Evolutionary conservation across 2,113 vertebrate species (phyloP), one percentile per base, ranked within the genome.

Genomic region (Poeciliopsis prolifica): DNA sequence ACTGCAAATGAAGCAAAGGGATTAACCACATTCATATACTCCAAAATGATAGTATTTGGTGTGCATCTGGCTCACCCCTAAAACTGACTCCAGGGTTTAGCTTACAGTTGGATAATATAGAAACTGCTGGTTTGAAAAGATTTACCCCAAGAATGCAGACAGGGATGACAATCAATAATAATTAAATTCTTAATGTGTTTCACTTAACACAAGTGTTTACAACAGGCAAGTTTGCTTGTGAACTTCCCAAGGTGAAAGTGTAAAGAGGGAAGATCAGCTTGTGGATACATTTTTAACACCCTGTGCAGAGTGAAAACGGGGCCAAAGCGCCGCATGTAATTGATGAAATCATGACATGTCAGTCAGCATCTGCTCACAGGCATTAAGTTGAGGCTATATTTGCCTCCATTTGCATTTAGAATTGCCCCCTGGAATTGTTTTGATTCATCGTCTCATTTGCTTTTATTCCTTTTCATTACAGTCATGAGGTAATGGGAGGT

Each of bases 371-470:
- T 60, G 51, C 54, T 76, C 40, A 60, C 35, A 54, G 42, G 61
- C 72, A 1, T 66, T 58, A 24, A 78, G 64, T 60, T 33, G 1
- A 35, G 37, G 37, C 42, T 2, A 33, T 51, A 71, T 72, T 80
- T 35, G 51, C 63, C 71, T 70, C 65, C 42, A 66, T 72, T 69
- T 75, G 61, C 64, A 75, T 78, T 74, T 68, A 61, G 75, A 22
- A 26, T 54, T 33, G 40, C 64, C 66, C 72, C 33, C 67, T 42
- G 70, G 42, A 68, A 75, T 58, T 70, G 74, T 62, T 85, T 67
- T 80, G 74, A 78, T 75, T 75, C 62, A 17, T 73, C 66, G 14
- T 71, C 77, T 79, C 77, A 73, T 82, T 88, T 85, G 77, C 77
- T 68, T 80, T 84, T 28, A 76, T 83, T 72, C 17, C 33, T 78